phyloP scores from a whole-genome alignment of 2,888 invertebrate genomes.

The Acanthosepion esculentum region DNA sequence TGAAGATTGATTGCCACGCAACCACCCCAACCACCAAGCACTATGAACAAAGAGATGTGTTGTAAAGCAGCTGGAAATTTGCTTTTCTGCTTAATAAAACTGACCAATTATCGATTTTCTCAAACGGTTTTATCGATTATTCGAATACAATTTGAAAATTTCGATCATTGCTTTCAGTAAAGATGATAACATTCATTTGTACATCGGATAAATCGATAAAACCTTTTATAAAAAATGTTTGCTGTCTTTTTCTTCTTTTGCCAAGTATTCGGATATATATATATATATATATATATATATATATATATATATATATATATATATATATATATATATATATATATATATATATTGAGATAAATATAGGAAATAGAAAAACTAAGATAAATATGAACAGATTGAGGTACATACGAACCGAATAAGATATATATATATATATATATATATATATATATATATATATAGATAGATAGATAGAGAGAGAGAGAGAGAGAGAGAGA shows the following conservation, averaged over 20 bases:
- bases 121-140: neutral
- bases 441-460: too few species aligned
- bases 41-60: neutral
- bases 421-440: too few species aligned
- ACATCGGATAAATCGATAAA: neutral
- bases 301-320: neutral
- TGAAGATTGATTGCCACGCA: too few species aligned
- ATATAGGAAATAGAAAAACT: too few species aligned
- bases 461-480: too few species aligned
- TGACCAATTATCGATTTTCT: conserved; percentile 11
- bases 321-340: conserved; percentile 33
- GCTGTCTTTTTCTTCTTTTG: too few species aligned
- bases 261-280: neutral
- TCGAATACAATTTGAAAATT: neutral
- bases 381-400: too few species aligned
- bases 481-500: too few species aligned
- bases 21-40: neutral
- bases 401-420: too few species aligned
- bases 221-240: neutral
- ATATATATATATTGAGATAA: neutral
- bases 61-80: neutral
- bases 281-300: neutral
- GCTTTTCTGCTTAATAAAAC: neutral
- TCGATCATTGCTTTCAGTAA: neutral
- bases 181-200: neutral